Evolutionary conservation across 1,140 invertebrate species (phyloP).

Genomic region (Lepidurus arcticus): DNA sequence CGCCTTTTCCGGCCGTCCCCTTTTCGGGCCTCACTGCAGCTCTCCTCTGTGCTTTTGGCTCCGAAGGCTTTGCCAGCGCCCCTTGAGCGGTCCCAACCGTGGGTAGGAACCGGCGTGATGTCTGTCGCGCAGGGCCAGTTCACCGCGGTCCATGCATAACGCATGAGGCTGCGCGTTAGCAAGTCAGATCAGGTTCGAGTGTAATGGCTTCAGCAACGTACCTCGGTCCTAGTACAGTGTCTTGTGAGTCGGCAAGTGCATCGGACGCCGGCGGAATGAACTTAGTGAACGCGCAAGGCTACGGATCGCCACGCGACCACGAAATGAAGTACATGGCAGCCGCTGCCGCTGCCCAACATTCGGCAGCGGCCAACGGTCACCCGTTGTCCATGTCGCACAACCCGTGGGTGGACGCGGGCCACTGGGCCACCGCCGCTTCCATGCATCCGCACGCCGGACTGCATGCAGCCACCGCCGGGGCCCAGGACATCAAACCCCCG

Average conservation of each 20-base stretch:
- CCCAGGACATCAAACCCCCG: conserved; percentile 43
- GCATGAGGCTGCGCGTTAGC: conserved; percentile 35
- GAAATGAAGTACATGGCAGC: conserved; percentile 35
- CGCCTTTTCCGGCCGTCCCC: background rate
- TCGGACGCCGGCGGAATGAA: conserved; percentile 34
- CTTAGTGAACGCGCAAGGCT: conserved; percentile 34
- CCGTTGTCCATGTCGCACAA: conserved; percentile 48
- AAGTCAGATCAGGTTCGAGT: conserved; percentile 34
- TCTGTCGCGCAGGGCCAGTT: conserved; percentile 16
- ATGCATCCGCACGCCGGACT: conserved; percentile 41
- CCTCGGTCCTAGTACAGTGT: conserved; percentile 33
- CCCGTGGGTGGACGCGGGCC: conserved; percentile 75
- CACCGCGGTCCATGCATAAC: conserved; percentile 31
- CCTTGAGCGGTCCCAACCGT: conserved; percentile 1
- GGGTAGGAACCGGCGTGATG: conserved; percentile 13
- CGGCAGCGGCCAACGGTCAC: conserved; percentile 26
- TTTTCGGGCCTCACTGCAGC: background rate
- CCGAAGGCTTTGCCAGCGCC: background rate
- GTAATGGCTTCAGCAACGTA: conserved; percentile 35
- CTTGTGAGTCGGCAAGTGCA: conserved; percentile 34
- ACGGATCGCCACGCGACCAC: conserved; percentile 33
- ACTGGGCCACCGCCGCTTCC: conserved; percentile 59
- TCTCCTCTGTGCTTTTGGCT: background rate
- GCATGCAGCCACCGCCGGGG: conserved; percentile 36
- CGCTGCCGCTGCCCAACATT: conserved; percentile 25